Conservation (phyloP, 2,797 vertebrate species). For the Carcharodon carcharias region DNA sequence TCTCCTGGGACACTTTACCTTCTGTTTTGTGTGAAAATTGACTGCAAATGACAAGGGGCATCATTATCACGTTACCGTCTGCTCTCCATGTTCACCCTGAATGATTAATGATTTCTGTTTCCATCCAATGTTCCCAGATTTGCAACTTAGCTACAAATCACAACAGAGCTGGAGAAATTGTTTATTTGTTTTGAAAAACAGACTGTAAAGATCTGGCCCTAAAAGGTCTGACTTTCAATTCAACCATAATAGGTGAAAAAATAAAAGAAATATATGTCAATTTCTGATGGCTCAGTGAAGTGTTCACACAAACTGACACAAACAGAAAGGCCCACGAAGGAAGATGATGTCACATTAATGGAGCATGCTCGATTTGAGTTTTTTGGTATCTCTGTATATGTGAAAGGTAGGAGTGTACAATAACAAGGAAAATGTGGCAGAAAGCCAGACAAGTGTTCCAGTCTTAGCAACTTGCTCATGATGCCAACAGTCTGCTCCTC, state of each 20-base stretch:
- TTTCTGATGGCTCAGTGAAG: neutral
- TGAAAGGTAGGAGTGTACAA: neutral
- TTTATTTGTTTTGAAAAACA: neutral
- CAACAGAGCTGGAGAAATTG: too few relatives aligned
- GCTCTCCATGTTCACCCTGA: neutral
- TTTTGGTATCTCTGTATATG: neutral
- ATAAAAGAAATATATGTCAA: neutral
- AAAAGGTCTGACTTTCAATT: neutral
- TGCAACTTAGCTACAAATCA: neutral
- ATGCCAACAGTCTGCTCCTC: neutral
- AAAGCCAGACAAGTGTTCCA: conserved; percentile 12
- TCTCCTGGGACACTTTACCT: neutral
- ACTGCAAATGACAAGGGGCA: conserved; percentile 8
- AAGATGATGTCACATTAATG: neutral
- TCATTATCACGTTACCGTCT: conserved; percentile 17
- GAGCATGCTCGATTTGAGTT: neutral
- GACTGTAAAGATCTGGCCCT: neutral
- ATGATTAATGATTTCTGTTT: conserved; percentile 2
- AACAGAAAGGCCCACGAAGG: neutral
- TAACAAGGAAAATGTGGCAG: neutral
- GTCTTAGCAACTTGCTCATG: conserved; percentile 12
- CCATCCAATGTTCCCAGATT: neutral
- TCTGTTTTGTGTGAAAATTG: neutral
- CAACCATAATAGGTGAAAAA: too few relatives aligned
- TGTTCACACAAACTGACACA: neutral